Conservation (phyloP, 2,113 vertebrate genomes). For the Sciurus niger region DNA sequence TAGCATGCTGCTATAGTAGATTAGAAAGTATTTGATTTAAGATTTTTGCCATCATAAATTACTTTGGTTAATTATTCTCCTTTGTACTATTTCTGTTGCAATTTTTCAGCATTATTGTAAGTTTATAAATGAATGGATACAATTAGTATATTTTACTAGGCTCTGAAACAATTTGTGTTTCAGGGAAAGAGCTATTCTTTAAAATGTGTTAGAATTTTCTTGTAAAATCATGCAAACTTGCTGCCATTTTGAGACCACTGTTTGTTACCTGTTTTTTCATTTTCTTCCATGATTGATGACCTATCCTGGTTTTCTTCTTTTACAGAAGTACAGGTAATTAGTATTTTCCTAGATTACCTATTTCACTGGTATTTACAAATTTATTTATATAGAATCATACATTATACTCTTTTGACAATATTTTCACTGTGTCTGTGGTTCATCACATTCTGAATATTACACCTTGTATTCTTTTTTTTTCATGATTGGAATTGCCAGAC, state of each 20-base stretch:
- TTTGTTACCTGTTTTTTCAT: conserved; percentile 2
- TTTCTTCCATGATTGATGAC: background rate
- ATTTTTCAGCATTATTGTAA: background rate
- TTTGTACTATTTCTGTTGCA: background rate
- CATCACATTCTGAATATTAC: background rate
- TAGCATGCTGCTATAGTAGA: background rate
- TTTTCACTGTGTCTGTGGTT: background rate
- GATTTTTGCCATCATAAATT: conserved; percentile 2
- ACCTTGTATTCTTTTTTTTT: conserved; percentile 27
- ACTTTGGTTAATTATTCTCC: background rate
- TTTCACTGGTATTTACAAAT: conserved; percentile 22
- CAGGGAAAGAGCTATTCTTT: conserved; percentile 10
- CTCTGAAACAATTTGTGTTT: background rate
- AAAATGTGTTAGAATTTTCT: background rate
- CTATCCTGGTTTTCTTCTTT: conserved; percentile 13
- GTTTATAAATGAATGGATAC: conserved; percentile 28
- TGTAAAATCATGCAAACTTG: background rate
- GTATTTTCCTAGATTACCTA: background rate
- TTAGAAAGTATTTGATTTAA: background rate
- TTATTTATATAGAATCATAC: background rate
- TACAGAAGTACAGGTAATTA: background rate
- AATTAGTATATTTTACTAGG: background rate
- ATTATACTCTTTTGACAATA: background rate
- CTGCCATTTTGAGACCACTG: background rate
- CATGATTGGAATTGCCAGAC: background rate